Base-by-base conservation (phyloP, 2,888 invertebrate species). In the Sesia bembeciformis region DNA sequence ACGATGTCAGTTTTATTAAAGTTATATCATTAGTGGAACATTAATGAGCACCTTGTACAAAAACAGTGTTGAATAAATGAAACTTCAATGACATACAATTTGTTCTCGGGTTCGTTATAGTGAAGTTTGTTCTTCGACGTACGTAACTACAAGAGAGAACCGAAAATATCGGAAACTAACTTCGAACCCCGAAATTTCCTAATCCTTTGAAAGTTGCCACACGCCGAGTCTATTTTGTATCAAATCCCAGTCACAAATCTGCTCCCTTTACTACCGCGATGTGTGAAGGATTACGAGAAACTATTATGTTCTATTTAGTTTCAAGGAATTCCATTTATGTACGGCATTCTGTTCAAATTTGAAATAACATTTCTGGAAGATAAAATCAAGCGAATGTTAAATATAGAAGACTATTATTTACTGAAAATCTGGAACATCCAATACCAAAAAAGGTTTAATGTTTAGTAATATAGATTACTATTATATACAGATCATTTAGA, bases 221-320 rank as follows among this genome's bases (percentile, higher is more conserved):
- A 64, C 59, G 61, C 69, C 65, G 63, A 67, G 64, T 67, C 67
- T 70, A 72, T 69, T 72, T 72, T 66, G 67, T 72, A 68, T 65
- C 61, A 72, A 76, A 73, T 70, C 71, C 73, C 65, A 62, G 65
- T 66, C 71, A 80, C 76, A 76, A 76, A 78, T 79, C 74, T 70
- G 65, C 70, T 66, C 62, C 72, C 67, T 71, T 70, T 68, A 71
- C 76, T 72, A 77, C 68, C 68, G 68, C 8, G 50, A 74, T 68
- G 66, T 70, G 70, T 74, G 74, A 76, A 76, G 81, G 81, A 82
- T 83, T 82, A 82, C 68, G 61, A 63, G 72, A 73, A 72, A 76
- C 79, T 76, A 76, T 76, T 70, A 75, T 67, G 69, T 74, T 73
- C 65, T 53, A 57, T 57, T 54, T 54, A 51, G 54, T 53, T 58